Percentiles rank a stretch among this genome's conserved stretches.
These are phyloP conservation scores for Bembecia ichneumoniformis DNA, from an alignment of 2,888 invertebrate species.

Conservation along the genomic window DNA sequence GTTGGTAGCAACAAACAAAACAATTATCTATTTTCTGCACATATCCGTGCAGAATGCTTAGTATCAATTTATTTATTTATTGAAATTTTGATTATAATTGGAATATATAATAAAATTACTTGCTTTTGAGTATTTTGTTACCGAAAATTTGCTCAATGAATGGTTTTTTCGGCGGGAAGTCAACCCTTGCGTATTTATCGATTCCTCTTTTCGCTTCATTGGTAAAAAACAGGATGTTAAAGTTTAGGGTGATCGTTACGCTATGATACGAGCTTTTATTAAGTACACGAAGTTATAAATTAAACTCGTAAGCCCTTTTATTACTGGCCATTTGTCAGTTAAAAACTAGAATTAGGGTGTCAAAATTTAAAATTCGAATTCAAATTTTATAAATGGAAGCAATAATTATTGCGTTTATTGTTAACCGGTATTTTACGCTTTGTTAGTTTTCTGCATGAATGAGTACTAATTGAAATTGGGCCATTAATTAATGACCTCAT, in stretches of 20 bases:
- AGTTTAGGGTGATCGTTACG: background rate
- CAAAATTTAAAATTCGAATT: background rate
- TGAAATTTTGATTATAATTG: background rate
- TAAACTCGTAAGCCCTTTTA: slow-evolving; percentile 6
- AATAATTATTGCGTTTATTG: background rate
- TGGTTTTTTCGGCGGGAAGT: background rate
- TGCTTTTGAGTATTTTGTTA: background rate
- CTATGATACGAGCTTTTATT: background rate
- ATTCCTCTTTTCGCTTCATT: background rate
- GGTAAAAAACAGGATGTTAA: background rate
- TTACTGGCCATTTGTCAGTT: slow-evolving; percentile 5
- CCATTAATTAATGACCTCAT: background rate
- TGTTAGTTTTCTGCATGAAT: background rate
- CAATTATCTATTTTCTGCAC: too few species aligned
- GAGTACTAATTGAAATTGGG: background rate
- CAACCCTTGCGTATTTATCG: background rate
- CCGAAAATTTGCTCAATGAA: background rate
- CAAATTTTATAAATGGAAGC: background rate
- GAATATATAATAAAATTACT: background rate
- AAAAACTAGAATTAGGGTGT: slow-evolving; percentile 8
- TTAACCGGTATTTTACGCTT: background rate
- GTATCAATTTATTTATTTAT: background rate
- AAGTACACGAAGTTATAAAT: slow-evolving; percentile 4
- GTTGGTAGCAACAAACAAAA: too few species aligned
- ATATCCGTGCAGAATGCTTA: background rate